Evolutionary conservation across 2,888 invertebrate species (phyloP), one percentile per base, ranked within the genome.

Genomic region (Andricus quercusramuli): DNA sequence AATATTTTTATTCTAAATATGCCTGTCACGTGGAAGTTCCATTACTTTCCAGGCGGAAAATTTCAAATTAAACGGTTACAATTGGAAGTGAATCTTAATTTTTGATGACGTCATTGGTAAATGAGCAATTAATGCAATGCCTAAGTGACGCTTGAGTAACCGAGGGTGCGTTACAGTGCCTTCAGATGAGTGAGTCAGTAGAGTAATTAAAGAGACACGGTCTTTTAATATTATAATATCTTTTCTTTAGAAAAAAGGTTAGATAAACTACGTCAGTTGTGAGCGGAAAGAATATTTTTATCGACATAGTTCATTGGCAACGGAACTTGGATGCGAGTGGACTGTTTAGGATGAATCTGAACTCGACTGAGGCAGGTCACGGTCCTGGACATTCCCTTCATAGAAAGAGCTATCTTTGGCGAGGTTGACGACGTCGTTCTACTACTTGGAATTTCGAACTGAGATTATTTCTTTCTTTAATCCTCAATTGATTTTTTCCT

Each of bases 321-420:
- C 20, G n/a, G 56, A 74, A 74, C 74, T 74, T 74, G 74, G 74
- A 74, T 13, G 15, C 62, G 13, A 62, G n/a, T 70, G 68, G 25
- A 51, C 68, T 51, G n/a, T 67, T 78, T 68, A 25, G 44, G 76
- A 80, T 76, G 80, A 80, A 83, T 83, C 79, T 83, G 83, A 85
- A 82, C 83, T 81, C 67, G n/a, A 56, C 79, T 81, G 78, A 83
- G 84, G 83, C 83, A 85, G 84, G 84, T 83, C 83, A 83, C 84
- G 84, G 83, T 83, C 82, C 82, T 80, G 79, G 78, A 47, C 78
- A 79, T 78, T 83, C 67, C 76, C 80, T 80, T 83, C 82, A 79
- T 80, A 81, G 80, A 37, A 77, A 81, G 81, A 82, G 79, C 82
- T 84, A 83, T 84, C 82, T 82, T 83, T 83, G 83, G 82, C 84